Base-by-base conservation (phyloP, 2,113 vertebrate genomes). In the Papio anubis region DNA sequence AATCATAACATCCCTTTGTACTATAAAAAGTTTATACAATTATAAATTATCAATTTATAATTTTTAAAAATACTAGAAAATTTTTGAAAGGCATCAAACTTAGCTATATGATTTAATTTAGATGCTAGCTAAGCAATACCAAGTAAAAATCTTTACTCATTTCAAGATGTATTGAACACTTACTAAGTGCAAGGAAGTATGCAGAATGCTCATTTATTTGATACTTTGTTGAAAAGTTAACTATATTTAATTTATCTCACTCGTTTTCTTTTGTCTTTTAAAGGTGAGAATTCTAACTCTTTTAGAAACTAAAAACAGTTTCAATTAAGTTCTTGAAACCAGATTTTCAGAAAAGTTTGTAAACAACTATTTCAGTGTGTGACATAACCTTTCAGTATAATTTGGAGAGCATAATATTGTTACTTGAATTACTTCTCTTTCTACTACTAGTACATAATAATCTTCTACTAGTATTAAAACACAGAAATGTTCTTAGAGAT, bases 221-320 rank as follows among this genome's bases (percentile, higher is more conserved):
- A 43, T 64, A 84, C 8, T 93, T 91, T 81, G 17, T 85, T 61
- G 50, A 72, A 90, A 89, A 79, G 4, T 86, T 94, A 45, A 40
- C 70, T n/a, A 70, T 1, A 61, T 83, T 93, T 79, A 84, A 59
- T 85, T 88, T 82, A 76, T 95, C 52, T 48, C 48, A 73, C 23
- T 89, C 5, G 55, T 83, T 95, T 95, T 91, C 27, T 70, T 96
- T 96, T 94, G 35, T 27, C 25, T 81, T 80, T 96, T 89, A 30
- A 88, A 50, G 18, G 18, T 76, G 61, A 64, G 30, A 84, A 95
- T 83, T 57, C 23, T 40, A 89, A 66, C 32, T 64, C 20, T 92
- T 94, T 97, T 75, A 93, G 52, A 80, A 93, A 43, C 48, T 81
- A 94, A 88, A 76, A 94, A 88, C 70, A 81, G 35, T 90, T 91